These are phyloP conservation scores for Melanaphis sacchari DNA, from an alignment of 1,140 invertebrate species.

Conservation along the genomic window DNA sequence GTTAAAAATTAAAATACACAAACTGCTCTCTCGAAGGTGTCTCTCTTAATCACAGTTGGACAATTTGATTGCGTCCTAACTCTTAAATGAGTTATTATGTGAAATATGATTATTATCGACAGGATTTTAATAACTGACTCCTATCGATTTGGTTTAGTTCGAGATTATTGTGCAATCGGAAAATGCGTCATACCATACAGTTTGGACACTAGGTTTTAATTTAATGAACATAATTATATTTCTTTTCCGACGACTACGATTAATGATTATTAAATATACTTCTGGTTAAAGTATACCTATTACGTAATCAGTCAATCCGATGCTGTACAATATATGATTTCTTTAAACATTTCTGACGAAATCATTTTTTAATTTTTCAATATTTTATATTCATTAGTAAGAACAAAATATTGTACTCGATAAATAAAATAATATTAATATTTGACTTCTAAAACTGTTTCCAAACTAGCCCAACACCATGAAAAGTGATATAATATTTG, in stretches of 20 bases:
- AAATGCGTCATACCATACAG: not conserved
- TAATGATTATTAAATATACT: not conserved
- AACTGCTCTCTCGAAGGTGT: not conserved
- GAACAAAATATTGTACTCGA: not conserved
- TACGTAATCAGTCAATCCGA: not conserved
- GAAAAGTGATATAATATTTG: too few species aligned
- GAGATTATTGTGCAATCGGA: not conserved
- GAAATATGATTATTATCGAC: not conserved
- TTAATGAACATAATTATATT: not conserved
- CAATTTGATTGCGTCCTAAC: not conserved
- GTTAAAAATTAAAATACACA: not conserved
- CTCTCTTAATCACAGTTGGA: not conserved
- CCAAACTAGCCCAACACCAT: too few species aligned
- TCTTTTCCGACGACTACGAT: not conserved
- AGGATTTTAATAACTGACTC: not conserved
- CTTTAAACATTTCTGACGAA: not conserved
- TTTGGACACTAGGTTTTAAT: not conserved
- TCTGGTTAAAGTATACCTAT: not conserved
- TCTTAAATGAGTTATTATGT: not conserved
- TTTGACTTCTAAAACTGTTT: too few species aligned
- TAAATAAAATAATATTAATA: not conserved
- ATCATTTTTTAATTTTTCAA: not conserved
- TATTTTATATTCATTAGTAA: not conserved
- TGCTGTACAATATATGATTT: not conserved
- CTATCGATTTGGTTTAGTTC: not conserved